Evolutionary conservation across 2,888 invertebrate species (phyloP).

Genomic region (Dolomedes plantarius): DNA sequence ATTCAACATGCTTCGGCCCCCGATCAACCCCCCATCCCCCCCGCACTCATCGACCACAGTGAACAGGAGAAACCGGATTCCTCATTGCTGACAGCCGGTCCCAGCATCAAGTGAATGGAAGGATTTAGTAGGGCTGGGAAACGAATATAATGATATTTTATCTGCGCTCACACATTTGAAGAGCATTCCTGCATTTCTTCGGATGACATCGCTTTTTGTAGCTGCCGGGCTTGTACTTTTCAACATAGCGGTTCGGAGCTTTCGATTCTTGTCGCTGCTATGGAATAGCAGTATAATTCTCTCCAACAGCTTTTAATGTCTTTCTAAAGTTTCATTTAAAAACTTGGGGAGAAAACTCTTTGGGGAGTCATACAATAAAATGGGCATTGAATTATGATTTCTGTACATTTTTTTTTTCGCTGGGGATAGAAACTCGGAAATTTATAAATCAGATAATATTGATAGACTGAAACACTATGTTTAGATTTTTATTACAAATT

Average conservation of each 20-base stretch:
- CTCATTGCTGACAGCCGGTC: constrained; percentile 45
- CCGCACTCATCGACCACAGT: constrained; percentile 38
- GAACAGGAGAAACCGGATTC: constrained; percentile 44
- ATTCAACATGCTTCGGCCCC: constrained; percentile 36
- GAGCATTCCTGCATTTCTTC: constrained; percentile 17
- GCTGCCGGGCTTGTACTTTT: neutral
- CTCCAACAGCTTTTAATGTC: neutral
- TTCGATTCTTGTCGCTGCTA: neutral
- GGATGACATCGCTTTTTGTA: constrained; percentile 11
- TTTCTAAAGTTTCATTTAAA: neutral
- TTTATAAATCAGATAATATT: too few species aligned
- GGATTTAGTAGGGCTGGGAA: constrained; percentile 42
- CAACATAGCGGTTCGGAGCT: neutral
- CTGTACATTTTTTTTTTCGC: too few species aligned
- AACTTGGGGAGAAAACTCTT: neutral
- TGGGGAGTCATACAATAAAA: neutral
- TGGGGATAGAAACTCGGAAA: too few species aligned
- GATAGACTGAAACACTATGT: too few species aligned
- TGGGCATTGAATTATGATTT: constrained; percentile 4
- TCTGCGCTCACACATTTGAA: constrained; percentile 14
- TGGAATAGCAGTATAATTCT: neutral
- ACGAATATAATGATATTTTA: constrained; percentile 65
- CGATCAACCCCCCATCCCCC: constrained; percentile 22
- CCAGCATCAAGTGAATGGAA: constrained; percentile 46
- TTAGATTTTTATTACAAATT: too few species aligned